These are phyloP conservation scores for cat (Felis catus) DNA, from an alignment of 2,113 vertebrate species.

Conservation along the genomic window F.catus_Fca126_mat1.0 CM031420.1:18188001-18188500, in stretches of 20 bases:
- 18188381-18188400: background rate
- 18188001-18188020: background rate
- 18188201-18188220: background rate
- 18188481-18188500: conserved; percentile 60
- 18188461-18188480: conserved; percentile 43
- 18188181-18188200: background rate
- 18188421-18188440: background rate
- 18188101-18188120: background rate
- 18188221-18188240: background rate
- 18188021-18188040: background rate
- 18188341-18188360: background rate
- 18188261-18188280: background rate
- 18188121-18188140: background rate
- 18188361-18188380: background rate
- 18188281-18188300: background rate
- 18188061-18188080: background rate
- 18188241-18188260: background rate
- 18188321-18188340: background rate
- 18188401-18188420: background rate
- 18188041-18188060: background rate
- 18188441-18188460: background rate
- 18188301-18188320: background rate
- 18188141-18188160: background rate
- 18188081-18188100: background rate
- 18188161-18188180: background rate